Evolutionary conservation across 1,140 invertebrate species (phyloP).

Genomic region (Neodiprion virginianus): DNA sequence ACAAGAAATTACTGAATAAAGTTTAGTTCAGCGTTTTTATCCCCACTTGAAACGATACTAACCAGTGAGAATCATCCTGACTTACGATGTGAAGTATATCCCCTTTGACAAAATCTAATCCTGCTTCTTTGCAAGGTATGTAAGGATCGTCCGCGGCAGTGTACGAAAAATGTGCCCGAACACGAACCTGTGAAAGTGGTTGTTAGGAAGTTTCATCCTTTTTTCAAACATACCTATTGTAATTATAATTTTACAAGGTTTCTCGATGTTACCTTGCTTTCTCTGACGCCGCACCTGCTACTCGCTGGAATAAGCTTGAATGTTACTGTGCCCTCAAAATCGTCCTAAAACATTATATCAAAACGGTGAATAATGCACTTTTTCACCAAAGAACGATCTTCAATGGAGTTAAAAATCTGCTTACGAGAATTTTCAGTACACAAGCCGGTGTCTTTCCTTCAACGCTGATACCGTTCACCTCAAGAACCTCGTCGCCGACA

Average conservation of each 20-base stretch:
- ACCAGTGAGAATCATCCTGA: slow-evolving; percentile 94
- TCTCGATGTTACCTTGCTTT: slow-evolving; percentile 71
- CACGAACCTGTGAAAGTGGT: slow-evolving; percentile 67
- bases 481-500: slow-evolving; percentile 93
- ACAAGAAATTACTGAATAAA: neutral
- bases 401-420: slow-evolving; percentile 26
- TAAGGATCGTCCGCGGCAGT: slow-evolving; percentile 85
- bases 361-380: slow-evolving; percentile 23
- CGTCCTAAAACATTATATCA: slow-evolving; percentile 70
- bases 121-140: slow-evolving; percentile 96
- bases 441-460: slow-evolving; percentile 93
- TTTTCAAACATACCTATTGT: too few species aligned
- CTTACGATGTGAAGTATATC: slow-evolving; percentile 98
- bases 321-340: slow-evolving; percentile 92
- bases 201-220: neutral
- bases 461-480: slow-evolving; percentile 94
- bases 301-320: slow-evolving; percentile 94
- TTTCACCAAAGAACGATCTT: slow-evolving; percentile 3
- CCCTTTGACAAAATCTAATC: slow-evolving; percentile 88
- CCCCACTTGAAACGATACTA: slow-evolving; percentile 38
- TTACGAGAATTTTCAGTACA: slow-evolving; percentile 87
- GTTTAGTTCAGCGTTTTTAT: too few species aligned
- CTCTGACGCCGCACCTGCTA: slow-evolving; percentile 75
- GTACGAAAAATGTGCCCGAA: slow-evolving; percentile 91
- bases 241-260: neutral